Evolutionary conservation across 2,888 invertebrate genomes (phyloP).

Genomic region (Acleris literana): DNA sequence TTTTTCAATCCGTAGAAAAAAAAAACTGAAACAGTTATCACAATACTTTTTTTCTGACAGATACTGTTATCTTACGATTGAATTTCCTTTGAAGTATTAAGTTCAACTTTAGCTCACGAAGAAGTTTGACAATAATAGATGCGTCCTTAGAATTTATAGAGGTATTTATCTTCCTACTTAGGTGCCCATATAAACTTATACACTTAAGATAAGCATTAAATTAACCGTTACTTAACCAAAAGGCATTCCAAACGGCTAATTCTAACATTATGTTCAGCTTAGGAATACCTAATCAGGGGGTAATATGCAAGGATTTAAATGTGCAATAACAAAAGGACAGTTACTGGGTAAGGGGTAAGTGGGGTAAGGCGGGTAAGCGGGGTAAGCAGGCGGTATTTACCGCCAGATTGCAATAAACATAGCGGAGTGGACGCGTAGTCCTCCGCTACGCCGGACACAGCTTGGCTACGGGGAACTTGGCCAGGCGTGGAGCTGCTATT

Average conservation of each 20-base stretch:
- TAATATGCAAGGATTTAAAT: conserved; percentile 28
- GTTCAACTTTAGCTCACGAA: no score
- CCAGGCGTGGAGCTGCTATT: conserved; percentile 20
- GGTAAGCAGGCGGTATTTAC: conserved; percentile 37
- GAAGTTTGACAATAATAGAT: no score
- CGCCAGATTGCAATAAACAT: conserved; percentile 38
- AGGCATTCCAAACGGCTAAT: conserved; percentile 29
- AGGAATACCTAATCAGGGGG: conserved; percentile 15
- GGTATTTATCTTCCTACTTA: no score
- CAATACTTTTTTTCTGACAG: no score
- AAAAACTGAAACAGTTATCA: no score
- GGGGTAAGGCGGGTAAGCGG: conserved; percentile 12
- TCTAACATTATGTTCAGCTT: conserved; percentile 29
- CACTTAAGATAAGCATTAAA: conserved; percentile 1
- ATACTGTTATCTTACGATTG: no score
- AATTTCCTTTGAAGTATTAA: no score
- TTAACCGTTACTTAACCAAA: conserved; percentile 17
- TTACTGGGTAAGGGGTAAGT: neutral
- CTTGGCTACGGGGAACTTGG: conserved; percentile 29
- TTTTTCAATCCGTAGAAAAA: no score
- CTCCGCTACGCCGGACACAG: conserved; percentile 37
- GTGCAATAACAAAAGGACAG: conserved; percentile 34
- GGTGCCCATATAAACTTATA: neutral
- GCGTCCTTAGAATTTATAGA: no score
- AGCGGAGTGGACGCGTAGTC: conserved; percentile 38